Conservation (phyloP, 2,888 invertebrate species). For the Anaspis maculata region DNA sequence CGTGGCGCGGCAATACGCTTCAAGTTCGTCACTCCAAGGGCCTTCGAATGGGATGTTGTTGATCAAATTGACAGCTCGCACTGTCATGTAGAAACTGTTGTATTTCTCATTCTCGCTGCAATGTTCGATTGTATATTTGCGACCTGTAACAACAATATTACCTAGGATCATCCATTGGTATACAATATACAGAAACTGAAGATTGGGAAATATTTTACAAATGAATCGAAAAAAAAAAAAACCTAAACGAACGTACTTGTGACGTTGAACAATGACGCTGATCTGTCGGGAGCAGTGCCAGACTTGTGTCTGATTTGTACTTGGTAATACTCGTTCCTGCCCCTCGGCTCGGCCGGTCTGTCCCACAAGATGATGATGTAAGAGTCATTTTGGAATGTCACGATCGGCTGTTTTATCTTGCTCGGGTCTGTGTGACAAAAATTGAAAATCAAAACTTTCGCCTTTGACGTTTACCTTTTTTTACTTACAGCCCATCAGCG, state of each 20-base stretch:
- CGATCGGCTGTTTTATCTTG: conserved; percentile 32
- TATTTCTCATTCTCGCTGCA: conserved; percentile 26
- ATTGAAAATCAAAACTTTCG: conserved; percentile 1
- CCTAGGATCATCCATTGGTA: no score
- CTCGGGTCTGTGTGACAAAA: conserved; percentile 27
- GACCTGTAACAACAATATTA: no score
- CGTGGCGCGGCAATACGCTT: conserved; percentile 23
- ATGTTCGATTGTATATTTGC: conserved; percentile 16
- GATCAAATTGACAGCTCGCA: conserved; percentile 36
- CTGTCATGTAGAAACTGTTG: conserved; percentile 26
- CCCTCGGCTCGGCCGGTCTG: conserved; percentile 41
- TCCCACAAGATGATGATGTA: conserved; percentile 44
- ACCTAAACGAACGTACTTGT: background rate
- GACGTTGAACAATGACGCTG: conserved; percentile 8
- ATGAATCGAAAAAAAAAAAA: conserved; percentile 1
- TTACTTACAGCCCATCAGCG: conserved; percentile 42
- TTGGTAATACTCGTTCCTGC: conserved; percentile 46
- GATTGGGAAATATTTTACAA: no score
- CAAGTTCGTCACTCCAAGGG: conserved; percentile 34
- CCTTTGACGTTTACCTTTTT: conserved; percentile 1
- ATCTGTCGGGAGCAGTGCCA: conserved; percentile 18
- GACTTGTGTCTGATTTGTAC: conserved; percentile 38
- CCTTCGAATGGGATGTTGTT: conserved; percentile 24
- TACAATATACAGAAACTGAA: no score
- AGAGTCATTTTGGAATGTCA: conserved; percentile 43